A percentile compares a stretch with the other conserved stretches of the same genome.
Conservation (phyloP, 1,140 invertebrate species). For the Steinernema khuongi region DNA sequence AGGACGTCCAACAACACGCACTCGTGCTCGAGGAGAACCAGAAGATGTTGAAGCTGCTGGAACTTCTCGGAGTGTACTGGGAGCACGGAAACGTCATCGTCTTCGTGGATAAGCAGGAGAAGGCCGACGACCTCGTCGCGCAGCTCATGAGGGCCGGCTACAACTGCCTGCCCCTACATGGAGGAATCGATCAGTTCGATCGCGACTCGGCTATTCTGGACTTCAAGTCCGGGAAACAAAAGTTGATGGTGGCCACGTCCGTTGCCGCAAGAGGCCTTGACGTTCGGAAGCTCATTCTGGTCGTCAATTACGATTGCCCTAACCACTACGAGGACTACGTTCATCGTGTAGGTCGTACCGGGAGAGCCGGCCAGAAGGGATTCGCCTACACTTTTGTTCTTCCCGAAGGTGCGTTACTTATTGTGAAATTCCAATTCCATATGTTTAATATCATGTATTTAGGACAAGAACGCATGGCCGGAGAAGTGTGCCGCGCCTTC, state of each 20-base stretch:
- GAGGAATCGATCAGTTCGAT: constrained; percentile 98
- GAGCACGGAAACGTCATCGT: constrained; percentile 87
- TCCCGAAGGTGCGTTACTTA: constrained; percentile 81
- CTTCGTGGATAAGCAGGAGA: constrained; percentile 98
- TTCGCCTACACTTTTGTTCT: constrained; percentile 92
- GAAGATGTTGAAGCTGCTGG: constrained; percentile 93
- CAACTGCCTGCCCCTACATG: constrained; percentile 94
- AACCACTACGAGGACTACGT: constrained; percentile 99
- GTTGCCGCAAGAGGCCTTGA: constrained; percentile 93
- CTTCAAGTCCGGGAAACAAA: constrained; percentile 84
- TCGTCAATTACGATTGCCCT: constrained; percentile 98
- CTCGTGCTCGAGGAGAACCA: constrained; percentile 84
- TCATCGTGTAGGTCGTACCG: constrained; percentile 81
- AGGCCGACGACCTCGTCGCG: constrained; percentile 82
- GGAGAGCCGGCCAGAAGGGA: constrained; percentile 91
- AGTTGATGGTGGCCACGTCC: constrained; percentile 76
- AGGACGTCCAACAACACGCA: constrained; percentile 90
- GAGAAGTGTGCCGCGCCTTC: constrained; percentile 55
- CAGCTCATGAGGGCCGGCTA: constrained; percentile 89
- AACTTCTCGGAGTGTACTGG: constrained; percentile 87
- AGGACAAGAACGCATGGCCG: constrained; percentile 67
- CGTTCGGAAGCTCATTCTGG: constrained; percentile 93
- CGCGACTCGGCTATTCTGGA: constrained; percentile 93
- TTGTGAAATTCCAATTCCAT: constrained; percentile 89
- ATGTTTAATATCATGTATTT: constrained; percentile 76